phyloP scores from a whole-genome alignment of 2,797 vertebrate species.

The Tauraco hartlaubi region DNA sequence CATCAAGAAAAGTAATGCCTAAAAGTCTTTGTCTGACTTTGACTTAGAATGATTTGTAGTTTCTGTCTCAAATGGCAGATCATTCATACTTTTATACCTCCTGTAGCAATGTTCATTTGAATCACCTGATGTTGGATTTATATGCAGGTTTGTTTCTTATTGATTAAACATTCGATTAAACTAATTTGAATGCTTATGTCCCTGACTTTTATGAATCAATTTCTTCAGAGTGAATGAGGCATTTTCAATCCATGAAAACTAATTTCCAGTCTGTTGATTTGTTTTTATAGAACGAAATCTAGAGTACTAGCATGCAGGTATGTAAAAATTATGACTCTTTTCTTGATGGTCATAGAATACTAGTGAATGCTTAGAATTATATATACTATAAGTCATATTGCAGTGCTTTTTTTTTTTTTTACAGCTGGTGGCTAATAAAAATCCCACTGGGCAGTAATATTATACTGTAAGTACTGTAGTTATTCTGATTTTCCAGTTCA shows the following conservation, averaged over 20 bases:
- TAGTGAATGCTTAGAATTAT: not conserved
- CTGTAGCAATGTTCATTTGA: not conserved
- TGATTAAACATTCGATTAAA: constrained; percentile 12
- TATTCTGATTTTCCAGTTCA: constrained; percentile 72
- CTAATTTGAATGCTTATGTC: not conserved
- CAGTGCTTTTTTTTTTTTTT: not conserved
- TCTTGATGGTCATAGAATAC: not conserved
- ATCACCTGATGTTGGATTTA: not conserved
- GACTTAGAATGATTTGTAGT: not conserved
- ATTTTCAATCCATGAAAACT: constrained; percentile 4
- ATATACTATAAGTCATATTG: not conserved
- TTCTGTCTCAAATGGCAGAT: not conserved
- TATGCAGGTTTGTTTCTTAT: not conserved
- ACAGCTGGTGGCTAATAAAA: constrained; percentile 35
- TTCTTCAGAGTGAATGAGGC: not conserved
- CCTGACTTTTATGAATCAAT: not conserved
- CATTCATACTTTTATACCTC: not conserved
- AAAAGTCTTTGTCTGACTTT: not conserved
- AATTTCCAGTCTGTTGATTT: not conserved
- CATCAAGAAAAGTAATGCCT: not conserved
- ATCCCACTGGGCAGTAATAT: constrained; percentile 6
- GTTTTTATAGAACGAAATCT: not conserved
- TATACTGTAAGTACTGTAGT: constrained; percentile 27
- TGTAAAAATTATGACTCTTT: not conserved
- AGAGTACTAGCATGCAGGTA: not conserved